Base-by-base conservation (phyloP, 2,113 vertebrate genomes). In the Gnathonemus echidnorhynchus region DNA sequence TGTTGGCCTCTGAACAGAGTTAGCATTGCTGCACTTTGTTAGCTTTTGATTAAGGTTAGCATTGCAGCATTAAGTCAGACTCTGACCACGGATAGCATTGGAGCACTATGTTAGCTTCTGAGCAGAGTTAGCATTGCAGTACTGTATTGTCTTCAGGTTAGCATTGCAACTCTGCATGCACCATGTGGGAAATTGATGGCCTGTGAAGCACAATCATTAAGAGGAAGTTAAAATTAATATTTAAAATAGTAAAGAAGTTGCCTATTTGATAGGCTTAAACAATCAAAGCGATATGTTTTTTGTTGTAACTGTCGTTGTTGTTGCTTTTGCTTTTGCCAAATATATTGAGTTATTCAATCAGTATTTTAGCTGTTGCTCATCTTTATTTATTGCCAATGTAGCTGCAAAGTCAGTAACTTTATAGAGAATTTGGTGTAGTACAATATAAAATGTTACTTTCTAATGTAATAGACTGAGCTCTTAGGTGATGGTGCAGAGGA, bases 191-290 rank as follows among this genome's bases (percentile, higher is more conserved):
- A 53, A n/a, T 39, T 94, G 91, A 92, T 92, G 92, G 94, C 93
- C 94, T 95, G 96, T 96, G 95, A 95, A 95, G 93, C 95, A 96
- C 96, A 96, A 96, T 96, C 96, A 95, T 92, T 94, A 66, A 88
- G 42, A 66, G 21, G 53, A 45, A 50, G 42, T 62, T 88, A 48
- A 85, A 24, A 85, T 42, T 52, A 85, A 85, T 85, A 85, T 87
- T 95, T 93, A 94, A 93, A 92, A 92, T 93, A 93, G 93, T 94
- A 95, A 92, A 94, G 94, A 94, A 91, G 89, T 92, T 92, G 91
- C 93, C 66, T 89, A 83, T 91, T 87, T 84, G 17, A 92, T 92
- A 94, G 92, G 93, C 92, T 95, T 92, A 93, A 92, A 94, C 94
- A 93, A 94, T 95, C 95, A 94, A 92, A 94, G 93, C 3, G 90